Evolutionary conservation across 1,140 invertebrate species (phyloP).

Genomic region (Reticulitermes speratus): DNA sequence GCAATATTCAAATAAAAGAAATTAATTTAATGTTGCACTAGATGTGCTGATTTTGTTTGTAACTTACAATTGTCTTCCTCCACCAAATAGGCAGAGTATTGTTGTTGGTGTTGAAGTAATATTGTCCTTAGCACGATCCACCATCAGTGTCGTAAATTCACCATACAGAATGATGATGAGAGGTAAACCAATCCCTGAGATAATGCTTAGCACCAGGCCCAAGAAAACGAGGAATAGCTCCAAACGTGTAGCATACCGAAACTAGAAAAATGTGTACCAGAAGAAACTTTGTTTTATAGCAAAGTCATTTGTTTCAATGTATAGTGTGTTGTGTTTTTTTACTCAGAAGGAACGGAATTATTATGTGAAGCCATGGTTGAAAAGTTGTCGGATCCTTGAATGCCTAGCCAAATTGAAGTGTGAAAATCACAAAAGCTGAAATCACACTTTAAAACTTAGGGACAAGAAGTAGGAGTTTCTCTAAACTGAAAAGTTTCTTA

Average conservation of each 20-base stretch:
- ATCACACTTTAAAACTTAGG: no score
- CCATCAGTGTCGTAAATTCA: slow-evolving; percentile 64
- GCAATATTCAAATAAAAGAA: no score
- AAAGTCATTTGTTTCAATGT: neutral
- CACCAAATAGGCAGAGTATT: slow-evolving; percentile 60
- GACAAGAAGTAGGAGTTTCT: no score
- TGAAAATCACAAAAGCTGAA: neutral
- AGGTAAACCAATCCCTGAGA: slow-evolving; percentile 63
- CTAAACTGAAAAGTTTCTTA: no score
- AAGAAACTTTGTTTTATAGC: neutral
- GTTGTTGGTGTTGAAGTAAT: slow-evolving; percentile 56
- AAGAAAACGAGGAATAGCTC: slow-evolving; percentile 55
- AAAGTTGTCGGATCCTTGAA: neutral
- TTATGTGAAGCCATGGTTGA: neutral
- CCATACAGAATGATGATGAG: slow-evolving; percentile 64
- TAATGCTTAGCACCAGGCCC: slow-evolving; percentile 57
- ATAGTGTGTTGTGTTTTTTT: neutral
- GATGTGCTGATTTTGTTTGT: neutral
- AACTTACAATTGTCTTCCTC: slow-evolving; percentile 55
- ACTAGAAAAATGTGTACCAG: slow-evolving; percentile 48
- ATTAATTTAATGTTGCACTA: no score
- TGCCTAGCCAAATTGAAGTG: neutral
- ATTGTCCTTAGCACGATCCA: slow-evolving; percentile 57
- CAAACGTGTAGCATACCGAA: slow-evolving; percentile 60
- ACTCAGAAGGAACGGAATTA: neutral